Base-by-base conservation (phyloP, 2,797 vertebrate genomes). In the Adrianichthys oophorus region DNA sequence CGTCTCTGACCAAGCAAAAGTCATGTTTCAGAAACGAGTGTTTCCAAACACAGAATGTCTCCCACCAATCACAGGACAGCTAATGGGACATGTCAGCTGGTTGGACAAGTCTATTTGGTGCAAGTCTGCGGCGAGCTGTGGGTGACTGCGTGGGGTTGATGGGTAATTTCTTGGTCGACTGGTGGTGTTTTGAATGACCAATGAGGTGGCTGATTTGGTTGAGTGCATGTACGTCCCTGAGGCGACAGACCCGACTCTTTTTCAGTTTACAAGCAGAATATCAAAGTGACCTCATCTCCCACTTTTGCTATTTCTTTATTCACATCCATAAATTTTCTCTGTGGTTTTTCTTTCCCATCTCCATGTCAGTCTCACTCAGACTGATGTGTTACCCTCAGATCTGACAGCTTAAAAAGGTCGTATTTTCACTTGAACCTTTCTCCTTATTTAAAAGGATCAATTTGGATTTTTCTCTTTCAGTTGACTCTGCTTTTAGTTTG, bases 171-270 rank as follows among this genome's bases (percentile, higher is more conserved):
- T 51, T 47, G 59, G 54, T 58, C 78, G 73, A 69, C 53, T 71
- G 76, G 63, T 19, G 64, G 65, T 26, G 72, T 70, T 66, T 65
- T 68, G 70, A 37, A 60, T 67, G 75, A 76, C 42, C 53, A 65
- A 78, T 68, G 81, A 78, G 62, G 47, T 37, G 63, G 65, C 49
- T 77, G 78, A 67, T 75, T 12, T 21, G 53, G 48, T 48, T 1
- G 43, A 66, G 61, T 32, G 72, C 40, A 2, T 21, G 0, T 1
- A 52, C 50, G 5, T 72, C 71, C 54, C 57, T 48, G 29, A 65
- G 61, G 62, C 59, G 65, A 56, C 49, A 10, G 67, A 72, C 48
- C 10, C 41, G 71, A 18, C 32, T 41, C 50, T 16, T 37, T 53
- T 51, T 58, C 56, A 7, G 3, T 50, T 70, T 45, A 59, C 40